Evolutionary conservation across 2,113 vertebrate genomes (phyloP).

Genomic region (Macheiramphus alcinus): DNA sequence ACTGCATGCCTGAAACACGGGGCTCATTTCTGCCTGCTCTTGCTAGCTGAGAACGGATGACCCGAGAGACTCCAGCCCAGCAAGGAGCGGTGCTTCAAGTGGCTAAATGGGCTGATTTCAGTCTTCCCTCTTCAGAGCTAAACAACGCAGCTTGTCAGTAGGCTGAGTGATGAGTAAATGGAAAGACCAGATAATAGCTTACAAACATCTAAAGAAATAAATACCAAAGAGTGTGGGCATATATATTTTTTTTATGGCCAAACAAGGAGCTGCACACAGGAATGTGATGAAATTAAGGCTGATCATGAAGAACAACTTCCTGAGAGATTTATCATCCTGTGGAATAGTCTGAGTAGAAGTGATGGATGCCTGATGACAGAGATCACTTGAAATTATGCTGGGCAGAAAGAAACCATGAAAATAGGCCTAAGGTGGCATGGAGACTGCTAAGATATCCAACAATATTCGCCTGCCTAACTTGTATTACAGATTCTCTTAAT

Average conservation of each 20-base stretch:
- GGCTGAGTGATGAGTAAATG: background rate
- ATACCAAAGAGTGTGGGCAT: background rate
- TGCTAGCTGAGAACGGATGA: background rate
- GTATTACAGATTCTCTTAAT: background rate
- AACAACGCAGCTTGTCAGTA: background rate
- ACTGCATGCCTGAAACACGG: accelerated
- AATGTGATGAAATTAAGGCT: background rate
- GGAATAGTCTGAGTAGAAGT: background rate
- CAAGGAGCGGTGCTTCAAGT: background rate
- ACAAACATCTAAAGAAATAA: background rate
- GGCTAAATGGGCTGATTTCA: background rate
- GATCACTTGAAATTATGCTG: background rate
- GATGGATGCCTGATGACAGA: background rate
- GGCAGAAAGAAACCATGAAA: background rate
- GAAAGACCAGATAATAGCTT: constrained; percentile 13
- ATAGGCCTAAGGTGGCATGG: background rate
- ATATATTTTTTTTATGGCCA: background rate
- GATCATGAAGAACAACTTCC: background rate
- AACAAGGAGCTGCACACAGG: background rate
- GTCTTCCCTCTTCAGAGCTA: background rate
- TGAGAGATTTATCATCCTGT: background rate
- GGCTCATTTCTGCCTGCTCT: background rate
- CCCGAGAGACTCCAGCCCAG: background rate
- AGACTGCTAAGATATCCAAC: background rate
- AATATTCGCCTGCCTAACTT: background rate